Evolutionary conservation across 2,113 vertebrate genomes (phyloP), one percentile per base, ranked within the genome.

Genomic region (Alligator sinensis): DNA sequence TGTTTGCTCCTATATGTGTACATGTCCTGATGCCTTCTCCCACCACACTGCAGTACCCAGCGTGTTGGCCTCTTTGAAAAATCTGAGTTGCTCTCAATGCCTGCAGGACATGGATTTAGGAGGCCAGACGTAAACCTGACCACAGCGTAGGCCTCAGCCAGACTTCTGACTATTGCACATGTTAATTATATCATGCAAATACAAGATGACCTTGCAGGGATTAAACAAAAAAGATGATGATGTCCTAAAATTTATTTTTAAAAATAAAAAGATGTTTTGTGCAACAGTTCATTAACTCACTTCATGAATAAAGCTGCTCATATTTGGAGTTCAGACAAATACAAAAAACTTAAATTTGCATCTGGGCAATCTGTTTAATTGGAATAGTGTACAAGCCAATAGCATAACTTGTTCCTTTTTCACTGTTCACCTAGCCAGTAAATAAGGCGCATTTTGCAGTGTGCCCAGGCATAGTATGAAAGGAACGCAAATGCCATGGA

Each of bases 131-230:
- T 47, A 96, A 93, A 77, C 87, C 87, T 92, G 84, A 86, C 17
- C 61, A 80, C 63, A 79, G 63, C 19, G 9, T 18, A 76, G 74
- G 58, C 72, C 16, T 47, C 93, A 62, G 81, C 87, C 88, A 94
- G 86, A 60, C 87, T 86, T 81, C 74, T 30, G 80, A 27, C 84
- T 88, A 72, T 28, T 78, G 11, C 60, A 38, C 64, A 30, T 75
- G 70, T 74, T 74, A 74, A 47, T 8, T 13, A 25, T 38, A 74
- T 38, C 8, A 13, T 47, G 21, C 22, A 47, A 38, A 47, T 38
- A 74, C 34, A 28, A 70, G 30, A 11, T 89, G 77, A 86, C 87
- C 76, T 87, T 92, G 80, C 64, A 91, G 91, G 47, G 84, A 79
- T 62, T 82, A 59, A 88, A 96, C 82, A 66, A 78, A 57, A 58